Evolutionary conservation across 2,888 invertebrate genomes (phyloP).

Genomic region (Mythimna vitellina): DNA sequence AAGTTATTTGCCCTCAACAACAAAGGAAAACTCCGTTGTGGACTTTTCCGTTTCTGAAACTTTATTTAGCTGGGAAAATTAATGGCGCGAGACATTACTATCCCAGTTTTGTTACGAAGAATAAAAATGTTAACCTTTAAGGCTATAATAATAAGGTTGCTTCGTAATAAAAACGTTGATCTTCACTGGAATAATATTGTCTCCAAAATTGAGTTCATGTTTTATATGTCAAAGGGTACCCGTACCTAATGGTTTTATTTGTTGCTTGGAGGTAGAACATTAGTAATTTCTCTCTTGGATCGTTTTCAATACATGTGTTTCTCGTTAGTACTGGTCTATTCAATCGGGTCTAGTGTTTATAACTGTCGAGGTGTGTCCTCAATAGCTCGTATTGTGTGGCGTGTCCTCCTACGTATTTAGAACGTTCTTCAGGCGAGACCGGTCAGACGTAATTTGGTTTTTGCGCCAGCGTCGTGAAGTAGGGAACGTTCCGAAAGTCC

Average conservation of each 20-base stretch:
- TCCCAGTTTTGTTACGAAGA: conserved; percentile 52
- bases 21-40: conserved; percentile 65
- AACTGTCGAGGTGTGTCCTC: conserved; percentile 42
- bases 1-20: conserved; percentile 64
- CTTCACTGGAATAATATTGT: conserved; percentile 33
- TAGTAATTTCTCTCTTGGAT: conserved; percentile 20
- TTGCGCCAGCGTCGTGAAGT: conserved; percentile 27
- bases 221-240: conserved; percentile 27
- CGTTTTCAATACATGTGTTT: conserved; percentile 28
- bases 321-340: conserved; percentile 21
- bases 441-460: conserved; percentile 44
- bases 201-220: conserved; percentile 23
- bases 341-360: conserved; percentile 35
- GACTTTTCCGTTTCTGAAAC: conserved; percentile 66
- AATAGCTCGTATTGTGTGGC: conserved; percentile 32
- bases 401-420: conserved; percentile 44
- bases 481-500: conserved; percentile 18
- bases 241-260: background rate
- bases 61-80: conserved; percentile 67
- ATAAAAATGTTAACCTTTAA: conserved; percentile 61
- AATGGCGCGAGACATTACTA: conserved; percentile 64
- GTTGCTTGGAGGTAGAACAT: background rate
- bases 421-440: conserved; percentile 41
- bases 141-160: conserved; percentile 52
- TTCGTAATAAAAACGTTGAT: conserved; percentile 31